Base-by-base conservation (phyloP, 2,888 invertebrate species). In the Epirrita christyi region DNA sequence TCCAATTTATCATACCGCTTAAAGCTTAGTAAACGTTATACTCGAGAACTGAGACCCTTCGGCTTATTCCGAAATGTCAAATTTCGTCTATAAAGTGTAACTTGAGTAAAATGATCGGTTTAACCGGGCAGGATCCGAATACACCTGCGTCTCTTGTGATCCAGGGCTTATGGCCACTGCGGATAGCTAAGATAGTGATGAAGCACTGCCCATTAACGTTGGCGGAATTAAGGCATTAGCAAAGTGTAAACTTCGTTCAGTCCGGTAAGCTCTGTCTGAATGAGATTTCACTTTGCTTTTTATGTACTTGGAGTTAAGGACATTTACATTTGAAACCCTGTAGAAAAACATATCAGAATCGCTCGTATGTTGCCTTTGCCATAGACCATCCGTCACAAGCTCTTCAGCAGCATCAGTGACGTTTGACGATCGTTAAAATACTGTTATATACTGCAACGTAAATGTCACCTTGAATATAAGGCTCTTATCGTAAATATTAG, bases 181-280 rank as follows among this genome's bases (percentile, higher is more conserved):
- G 72, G 80, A 80, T 81, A 68, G 77, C 76, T 76, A 76, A 83
- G 80, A 81, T 83, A 75, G 77, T 81, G 81, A 83, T 83, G 82
- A 81, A 86, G 78, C 76, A 73, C 70, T 70, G 67, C 62, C 78
- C 80, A 84, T 87, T 87, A 83, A 74, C 76, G 75, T 73, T 64
- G 72, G 67, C 67, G 67, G 74, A 76, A 76, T 80, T 78, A 76
- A 75, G 75, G 72, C 67, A 71, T 71, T 67, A 73, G 64, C 64
- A 55, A 65, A 70, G 67, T 70, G 69, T 64, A 69, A 67, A 67
- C 67, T 72, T 61, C 49, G 66, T 54, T 53, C 44, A 42, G 45
- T 32, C 50, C 38, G 34, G 21, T 59, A 59, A 59, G 44, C 59
- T 56, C 13, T 62, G 60, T 65, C 59, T 46, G 41, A 63, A 50